Conservation (phyloP, 2,113 vertebrate species). For the Leuciscus idus region DNA sequence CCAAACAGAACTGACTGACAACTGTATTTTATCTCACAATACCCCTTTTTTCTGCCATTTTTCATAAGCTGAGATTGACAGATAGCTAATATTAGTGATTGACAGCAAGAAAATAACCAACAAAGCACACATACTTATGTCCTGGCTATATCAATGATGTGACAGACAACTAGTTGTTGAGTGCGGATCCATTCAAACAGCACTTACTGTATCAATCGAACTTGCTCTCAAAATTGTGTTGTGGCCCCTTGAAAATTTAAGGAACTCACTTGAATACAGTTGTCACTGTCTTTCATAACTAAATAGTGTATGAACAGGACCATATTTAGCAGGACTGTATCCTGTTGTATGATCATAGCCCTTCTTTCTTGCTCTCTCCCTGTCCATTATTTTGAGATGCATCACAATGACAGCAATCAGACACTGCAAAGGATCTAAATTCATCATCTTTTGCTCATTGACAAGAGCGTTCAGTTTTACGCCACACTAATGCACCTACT, state of each 20-base stretch:
- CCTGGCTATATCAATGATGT: conserved; percentile 26
- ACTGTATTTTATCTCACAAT: conserved; percentile 18
- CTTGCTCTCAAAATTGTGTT: not conserved
- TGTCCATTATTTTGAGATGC: conserved; percentile 39
- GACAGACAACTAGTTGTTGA: conserved; percentile 9
- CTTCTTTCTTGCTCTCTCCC: not conserved
- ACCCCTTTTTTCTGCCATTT: not conserved
- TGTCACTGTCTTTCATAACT: not conserved
- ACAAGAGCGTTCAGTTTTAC: conserved; percentile 1
- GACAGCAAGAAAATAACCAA: conserved; percentile 29
- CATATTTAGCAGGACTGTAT: not conserved
- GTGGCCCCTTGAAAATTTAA: not conserved
- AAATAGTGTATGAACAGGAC: not conserved
- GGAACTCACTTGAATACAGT: not conserved
- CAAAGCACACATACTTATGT: conserved; percentile 17
- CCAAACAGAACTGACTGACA: not conserved
- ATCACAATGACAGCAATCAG: conserved; percentile 51
- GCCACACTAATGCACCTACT: not conserved
- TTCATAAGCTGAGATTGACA: conserved; percentile 9
- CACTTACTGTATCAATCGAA: not conserved
- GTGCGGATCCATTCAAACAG: conserved; percentile 8
- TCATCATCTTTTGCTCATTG: conserved; percentile 17
- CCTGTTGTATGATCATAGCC: conserved; percentile 15
- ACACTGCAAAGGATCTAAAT: conserved; percentile 14
- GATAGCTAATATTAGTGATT: conserved; percentile 26